Evolutionary conservation across 1,140 invertebrate genomes (phyloP).

Genomic region (Neotoxoptera formosana): DNA sequence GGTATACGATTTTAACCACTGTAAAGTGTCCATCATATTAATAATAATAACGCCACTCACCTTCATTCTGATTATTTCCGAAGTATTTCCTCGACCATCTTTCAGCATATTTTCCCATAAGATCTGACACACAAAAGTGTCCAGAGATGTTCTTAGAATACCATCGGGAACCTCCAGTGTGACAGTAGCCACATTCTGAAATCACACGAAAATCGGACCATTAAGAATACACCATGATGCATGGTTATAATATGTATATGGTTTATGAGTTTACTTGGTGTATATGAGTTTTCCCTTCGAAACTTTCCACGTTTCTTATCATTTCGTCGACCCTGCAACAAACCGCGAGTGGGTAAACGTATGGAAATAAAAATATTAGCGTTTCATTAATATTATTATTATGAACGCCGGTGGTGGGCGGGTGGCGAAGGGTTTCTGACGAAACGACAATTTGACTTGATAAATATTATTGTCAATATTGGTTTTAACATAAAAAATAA

Average conservation of each 20-base stretch:
- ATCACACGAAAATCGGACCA: neutral
- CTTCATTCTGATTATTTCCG: conserved; percentile 61
- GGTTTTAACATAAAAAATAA: conserved; percentile 39
- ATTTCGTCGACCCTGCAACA: conserved; percentile 54
- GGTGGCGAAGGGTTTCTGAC: neutral
- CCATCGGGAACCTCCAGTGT: conserved; percentile 59
- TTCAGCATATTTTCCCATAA: conserved; percentile 60
- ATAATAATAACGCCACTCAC: conserved; percentile 51
- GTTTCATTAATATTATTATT: neutral
- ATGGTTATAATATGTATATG: neutral
- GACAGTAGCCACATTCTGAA: conserved; percentile 60
- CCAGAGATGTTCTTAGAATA: conserved; percentile 58
- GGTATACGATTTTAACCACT: neutral
- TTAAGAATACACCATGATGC: neutral
- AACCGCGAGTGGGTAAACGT: neutral
- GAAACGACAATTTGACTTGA: neutral
- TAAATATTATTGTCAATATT: conserved; percentile 12
- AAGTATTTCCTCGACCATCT: conserved; percentile 51
- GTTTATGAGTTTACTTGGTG: conserved; percentile 42
- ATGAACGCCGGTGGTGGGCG: neutral
- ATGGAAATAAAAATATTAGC: neutral
- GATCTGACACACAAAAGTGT: conserved; percentile 60
- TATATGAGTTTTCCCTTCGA: conserved; percentile 47
- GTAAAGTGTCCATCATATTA: neutral
- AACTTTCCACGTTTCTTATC: conserved; percentile 52